Evolutionary conservation across 2,888 invertebrate species (phyloP).

Genomic region (Neria commutata): DNA sequence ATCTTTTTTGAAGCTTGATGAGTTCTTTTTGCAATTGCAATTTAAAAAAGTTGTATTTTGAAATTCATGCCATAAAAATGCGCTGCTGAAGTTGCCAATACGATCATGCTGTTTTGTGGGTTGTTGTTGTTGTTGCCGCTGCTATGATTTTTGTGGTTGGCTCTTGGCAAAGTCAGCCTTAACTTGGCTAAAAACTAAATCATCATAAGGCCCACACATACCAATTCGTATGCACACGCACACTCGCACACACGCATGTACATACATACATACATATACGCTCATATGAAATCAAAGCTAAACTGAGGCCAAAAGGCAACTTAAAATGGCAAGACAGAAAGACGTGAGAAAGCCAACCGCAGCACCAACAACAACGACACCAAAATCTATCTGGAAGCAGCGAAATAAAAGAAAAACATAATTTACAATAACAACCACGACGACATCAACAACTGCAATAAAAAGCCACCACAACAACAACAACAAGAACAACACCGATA

Average conservation of each 20-base stretch:
- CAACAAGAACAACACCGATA: conserved; percentile 1
- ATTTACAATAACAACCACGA: neutral
- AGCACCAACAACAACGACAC: neutral
- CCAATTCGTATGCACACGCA: no score
- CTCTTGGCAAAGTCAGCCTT: conserved; percentile 1
- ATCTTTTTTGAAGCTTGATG: no score
- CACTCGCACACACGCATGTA: neutral
- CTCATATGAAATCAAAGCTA: neutral
- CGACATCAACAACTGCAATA: conserved; percentile 2
- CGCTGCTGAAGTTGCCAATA: conserved; percentile 14
- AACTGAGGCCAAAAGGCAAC: neutral
- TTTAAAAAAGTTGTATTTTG: no score
- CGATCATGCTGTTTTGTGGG: conserved; percentile 10
- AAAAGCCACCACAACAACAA: conserved; percentile 11
- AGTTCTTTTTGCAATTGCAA: no score
- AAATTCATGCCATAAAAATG: no score
- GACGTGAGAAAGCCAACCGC: neutral
- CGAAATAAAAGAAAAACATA: neutral
- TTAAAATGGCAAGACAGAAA: neutral
- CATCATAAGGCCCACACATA: neutral
- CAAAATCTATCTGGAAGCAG: neutral
- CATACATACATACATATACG: neutral
- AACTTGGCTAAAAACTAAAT: conserved; percentile 14
- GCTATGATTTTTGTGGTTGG: conserved; percentile 13
- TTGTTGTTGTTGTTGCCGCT: neutral